Evolutionary conservation across 1,140 invertebrate genomes (phyloP).

Genomic region (Ladona fulva): DNA sequence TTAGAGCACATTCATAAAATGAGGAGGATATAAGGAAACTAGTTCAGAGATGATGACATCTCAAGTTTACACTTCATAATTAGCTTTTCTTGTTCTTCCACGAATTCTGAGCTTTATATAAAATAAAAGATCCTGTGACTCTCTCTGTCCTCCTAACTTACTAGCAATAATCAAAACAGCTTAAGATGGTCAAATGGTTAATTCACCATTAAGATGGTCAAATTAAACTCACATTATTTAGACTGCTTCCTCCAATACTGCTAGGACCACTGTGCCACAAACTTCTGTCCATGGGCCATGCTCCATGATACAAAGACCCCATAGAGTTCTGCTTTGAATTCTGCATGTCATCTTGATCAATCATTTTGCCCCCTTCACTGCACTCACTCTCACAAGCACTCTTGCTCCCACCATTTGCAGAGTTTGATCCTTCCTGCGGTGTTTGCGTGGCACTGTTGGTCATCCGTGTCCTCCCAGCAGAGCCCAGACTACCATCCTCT

Average conservation of each 20-base stretch:
- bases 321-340: constrained; percentile 23
- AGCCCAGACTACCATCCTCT: constrained; percentile 33
- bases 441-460: constrained; percentile 33
- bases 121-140: too few species aligned
- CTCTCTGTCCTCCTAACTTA: too few species aligned
- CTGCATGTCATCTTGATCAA: not conserved
- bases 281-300: constrained; percentile 54
- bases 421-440: constrained; percentile 14
- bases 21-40: too few species aligned
- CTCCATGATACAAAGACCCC: constrained; percentile 51
- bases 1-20: too few species aligned
- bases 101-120: too few species aligned
- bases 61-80: too few species aligned
- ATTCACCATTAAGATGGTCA: too few species aligned
- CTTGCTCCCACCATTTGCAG: not conserved
- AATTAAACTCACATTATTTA: constrained; percentile 16
- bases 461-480: constrained; percentile 17
- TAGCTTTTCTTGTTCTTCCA: too few species aligned
- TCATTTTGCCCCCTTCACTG: not conserved
- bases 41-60: too few species aligned
- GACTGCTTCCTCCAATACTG: constrained; percentile 28
- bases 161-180: too few species aligned
- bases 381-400: not conserved
- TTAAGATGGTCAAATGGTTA: too few species aligned
- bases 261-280: constrained; percentile 45